These are phyloP conservation scores for Lomographa bimaculata DNA, from an alignment of 2,888 invertebrate species.

Conservation along the genomic window DNA sequence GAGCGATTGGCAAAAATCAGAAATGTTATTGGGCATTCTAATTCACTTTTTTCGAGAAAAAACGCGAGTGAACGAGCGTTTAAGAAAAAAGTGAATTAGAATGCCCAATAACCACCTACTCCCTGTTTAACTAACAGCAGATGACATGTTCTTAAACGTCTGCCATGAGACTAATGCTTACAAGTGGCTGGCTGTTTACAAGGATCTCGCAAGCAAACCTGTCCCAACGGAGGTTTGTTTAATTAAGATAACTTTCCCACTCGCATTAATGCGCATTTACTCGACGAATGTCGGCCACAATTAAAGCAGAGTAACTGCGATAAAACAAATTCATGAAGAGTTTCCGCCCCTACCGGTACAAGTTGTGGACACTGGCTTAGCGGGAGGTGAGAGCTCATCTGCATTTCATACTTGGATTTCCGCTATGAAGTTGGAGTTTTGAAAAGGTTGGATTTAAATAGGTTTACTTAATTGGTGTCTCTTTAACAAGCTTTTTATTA, in stretches of 20 bases:
- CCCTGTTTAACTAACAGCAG: conserved; percentile 9
- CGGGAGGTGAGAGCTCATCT: conserved; percentile 23
- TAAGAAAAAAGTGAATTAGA: too few relatives aligned
- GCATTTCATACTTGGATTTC: conserved; percentile 21
- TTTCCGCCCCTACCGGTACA: conserved; percentile 29
- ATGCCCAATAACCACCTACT: too few relatives aligned
- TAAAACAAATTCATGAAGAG: conserved; percentile 40
- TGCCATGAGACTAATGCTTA: conserved; percentile 19
- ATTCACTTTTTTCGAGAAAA: too few relatives aligned
- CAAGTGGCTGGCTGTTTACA: conserved; percentile 39
- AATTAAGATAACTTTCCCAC: conserved; percentile 63
- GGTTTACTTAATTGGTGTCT: neutral
- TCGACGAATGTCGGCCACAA: conserved; percentile 47
- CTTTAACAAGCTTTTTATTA: neutral
- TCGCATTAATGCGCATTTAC: conserved; percentile 49
- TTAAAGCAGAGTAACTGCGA: conserved; percentile 41
- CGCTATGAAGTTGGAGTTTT: conserved; percentile 5
- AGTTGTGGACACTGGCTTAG: conserved; percentile 20
- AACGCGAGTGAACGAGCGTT: too few relatives aligned
- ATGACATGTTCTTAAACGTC: conserved; percentile 9
- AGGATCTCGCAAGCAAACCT: conserved; percentile 34
- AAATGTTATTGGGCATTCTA: too few relatives aligned
- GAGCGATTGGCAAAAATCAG: too few relatives aligned
- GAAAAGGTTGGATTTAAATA: conserved; percentile 14
- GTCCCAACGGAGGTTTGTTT: conserved; percentile 48